These are phyloP conservation scores for Microplitis mediator DNA, from an alignment of 1,140 invertebrate species.

Conservation along the genomic window DNA sequence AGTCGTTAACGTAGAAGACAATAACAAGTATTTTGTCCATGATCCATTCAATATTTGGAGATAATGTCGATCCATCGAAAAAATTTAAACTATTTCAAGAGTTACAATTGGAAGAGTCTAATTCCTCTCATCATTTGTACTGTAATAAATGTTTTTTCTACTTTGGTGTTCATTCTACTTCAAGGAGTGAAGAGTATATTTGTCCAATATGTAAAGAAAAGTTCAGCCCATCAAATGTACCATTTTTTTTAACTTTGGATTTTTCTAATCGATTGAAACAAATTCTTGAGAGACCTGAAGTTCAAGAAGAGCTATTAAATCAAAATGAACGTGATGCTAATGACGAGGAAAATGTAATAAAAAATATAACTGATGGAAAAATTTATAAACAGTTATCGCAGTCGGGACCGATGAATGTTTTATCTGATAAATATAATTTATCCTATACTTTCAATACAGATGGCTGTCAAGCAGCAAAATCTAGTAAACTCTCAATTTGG, in stretches of 20 bases:
- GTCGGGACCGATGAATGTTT: background rate
- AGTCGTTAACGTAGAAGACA: conserved; percentile 16
- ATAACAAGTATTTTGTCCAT: conserved; percentile 17
- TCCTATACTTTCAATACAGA: background rate
- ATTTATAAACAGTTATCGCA: conserved; percentile 14
- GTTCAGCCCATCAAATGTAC: background rate
- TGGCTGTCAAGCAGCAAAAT: background rate
- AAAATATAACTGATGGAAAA: conserved; percentile 25
- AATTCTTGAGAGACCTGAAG: background rate
- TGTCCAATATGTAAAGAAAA: background rate
- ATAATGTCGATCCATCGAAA: conserved; percentile 7
- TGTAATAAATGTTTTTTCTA: conserved; percentile 3
- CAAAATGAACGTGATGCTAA: background rate
- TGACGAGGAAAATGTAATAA: background rate
- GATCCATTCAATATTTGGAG: conserved; percentile 12
- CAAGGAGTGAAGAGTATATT: background rate
- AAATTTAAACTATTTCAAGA: conserved; percentile 17
- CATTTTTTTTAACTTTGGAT: conserved; percentile 11
- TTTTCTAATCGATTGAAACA: background rate
- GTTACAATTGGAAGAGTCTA: conserved; percentile 1
- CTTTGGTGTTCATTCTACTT: background rate
- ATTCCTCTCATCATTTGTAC: conserved; percentile 8
- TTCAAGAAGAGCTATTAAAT: background rate
- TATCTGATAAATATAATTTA: background rate
- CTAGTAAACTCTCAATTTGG: background rate